Conservation (phyloP, 2,113 vertebrate species). For the Balaeniceps rex region DNA sequence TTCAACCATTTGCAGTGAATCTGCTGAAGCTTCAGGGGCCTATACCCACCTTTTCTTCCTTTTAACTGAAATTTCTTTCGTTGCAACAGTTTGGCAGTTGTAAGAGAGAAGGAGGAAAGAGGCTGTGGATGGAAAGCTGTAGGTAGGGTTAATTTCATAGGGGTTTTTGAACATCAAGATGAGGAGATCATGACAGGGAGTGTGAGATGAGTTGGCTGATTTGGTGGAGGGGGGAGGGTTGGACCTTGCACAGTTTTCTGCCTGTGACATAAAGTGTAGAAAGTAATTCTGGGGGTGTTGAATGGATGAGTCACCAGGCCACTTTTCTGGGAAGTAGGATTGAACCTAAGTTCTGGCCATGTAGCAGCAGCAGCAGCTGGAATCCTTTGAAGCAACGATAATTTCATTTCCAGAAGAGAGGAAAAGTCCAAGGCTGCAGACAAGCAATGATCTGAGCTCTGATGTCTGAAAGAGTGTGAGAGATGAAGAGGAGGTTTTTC, state of each 20-base stretch:
- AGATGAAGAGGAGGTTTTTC: background rate
- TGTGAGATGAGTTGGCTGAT: background rate
- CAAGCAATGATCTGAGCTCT: background rate
- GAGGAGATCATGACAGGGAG: background rate
- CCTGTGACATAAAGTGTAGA: background rate
- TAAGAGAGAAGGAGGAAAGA: background rate
- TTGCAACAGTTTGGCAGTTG: background rate
- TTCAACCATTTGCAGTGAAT: background rate
- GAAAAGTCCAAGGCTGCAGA: background rate
- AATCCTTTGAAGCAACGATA: background rate
- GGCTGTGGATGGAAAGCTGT: background rate
- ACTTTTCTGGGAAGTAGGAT: background rate
- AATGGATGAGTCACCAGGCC: background rate
- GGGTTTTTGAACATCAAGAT: background rate
- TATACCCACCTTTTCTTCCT: background rate
- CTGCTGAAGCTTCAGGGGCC: background rate
- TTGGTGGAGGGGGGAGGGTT: background rate
- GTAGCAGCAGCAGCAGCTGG: background rate
- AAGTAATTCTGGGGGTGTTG: background rate
- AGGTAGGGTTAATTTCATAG: background rate
- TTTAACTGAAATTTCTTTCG: background rate
- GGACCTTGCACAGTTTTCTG: background rate
- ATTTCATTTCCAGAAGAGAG: background rate
- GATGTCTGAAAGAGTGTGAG: background rate
- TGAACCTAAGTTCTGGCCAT: background rate